Percentiles rank a stretch among this genome's conserved stretches.
These are phyloP conservation scores for Ursus arctos DNA, from an alignment of 2,113 vertebrate genomes.

Conservation along the genomic window DNA sequence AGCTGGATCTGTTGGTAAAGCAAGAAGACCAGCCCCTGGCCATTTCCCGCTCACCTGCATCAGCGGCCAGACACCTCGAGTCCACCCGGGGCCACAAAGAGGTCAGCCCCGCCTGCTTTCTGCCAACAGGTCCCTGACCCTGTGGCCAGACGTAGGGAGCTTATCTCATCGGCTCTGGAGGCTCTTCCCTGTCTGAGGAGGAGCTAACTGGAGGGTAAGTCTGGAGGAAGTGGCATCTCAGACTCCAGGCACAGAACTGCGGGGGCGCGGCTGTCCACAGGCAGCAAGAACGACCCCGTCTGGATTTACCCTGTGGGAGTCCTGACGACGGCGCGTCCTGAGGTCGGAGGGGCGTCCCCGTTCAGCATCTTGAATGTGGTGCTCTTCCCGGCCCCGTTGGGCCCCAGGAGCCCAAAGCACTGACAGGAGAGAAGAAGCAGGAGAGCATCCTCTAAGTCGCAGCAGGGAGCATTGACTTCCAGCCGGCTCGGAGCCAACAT, in stretches of 20 bases:
- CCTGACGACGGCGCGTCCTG: slow-evolving; percentile 82
- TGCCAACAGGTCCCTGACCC: fast-evolving
- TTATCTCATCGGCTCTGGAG: not conserved
- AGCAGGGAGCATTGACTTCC: too few species aligned
- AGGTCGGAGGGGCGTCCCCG: slow-evolving; percentile 88
- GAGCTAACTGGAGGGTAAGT: not conserved
- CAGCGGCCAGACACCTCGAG: not conserved
- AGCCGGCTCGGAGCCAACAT: too few species aligned
- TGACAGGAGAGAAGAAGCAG: slow-evolving; percentile 63
- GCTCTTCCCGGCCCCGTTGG: slow-evolving; percentile 96
- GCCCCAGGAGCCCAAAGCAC: slow-evolving; percentile 96
- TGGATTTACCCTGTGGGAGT: slow-evolving; percentile 83
- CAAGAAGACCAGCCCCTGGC: not conserved
- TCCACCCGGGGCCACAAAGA: fast-evolving
- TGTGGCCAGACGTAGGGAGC: not conserved
- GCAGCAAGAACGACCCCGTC: not conserved
- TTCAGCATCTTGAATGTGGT: slow-evolving; percentile 95
- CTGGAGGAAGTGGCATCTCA: slow-evolving; percentile 25
- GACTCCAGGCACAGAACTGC: not conserved
- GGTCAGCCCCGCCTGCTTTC: too few species aligned
- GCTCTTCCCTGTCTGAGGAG: not conserved
- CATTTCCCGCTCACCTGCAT: fast-evolving
- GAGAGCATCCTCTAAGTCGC: not conserved
- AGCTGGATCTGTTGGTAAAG: not conserved
- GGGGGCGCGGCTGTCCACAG: not conserved